Percentiles rank a stretch among this genome's conserved stretches.
Conservation (phyloP, 2,113 vertebrate genomes). For the Agapornis roseicollis region DNA sequence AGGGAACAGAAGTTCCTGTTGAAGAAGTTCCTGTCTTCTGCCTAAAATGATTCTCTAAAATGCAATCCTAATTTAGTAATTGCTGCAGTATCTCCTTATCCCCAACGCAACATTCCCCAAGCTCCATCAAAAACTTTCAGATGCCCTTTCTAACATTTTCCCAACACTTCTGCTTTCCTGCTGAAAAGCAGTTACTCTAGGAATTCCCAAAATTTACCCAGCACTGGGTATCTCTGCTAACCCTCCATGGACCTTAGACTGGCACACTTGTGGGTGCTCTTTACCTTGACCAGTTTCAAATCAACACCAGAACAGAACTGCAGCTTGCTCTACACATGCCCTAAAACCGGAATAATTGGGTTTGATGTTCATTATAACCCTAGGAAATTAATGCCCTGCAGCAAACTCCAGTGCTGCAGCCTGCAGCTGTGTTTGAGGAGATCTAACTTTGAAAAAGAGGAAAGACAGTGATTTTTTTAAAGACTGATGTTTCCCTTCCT, state of each 20-base stretch:
- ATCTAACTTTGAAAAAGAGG: background rate
- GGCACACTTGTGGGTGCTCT: background rate
- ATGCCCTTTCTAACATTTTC: background rate
- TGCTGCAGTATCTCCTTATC: background rate
- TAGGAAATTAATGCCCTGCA: background rate
- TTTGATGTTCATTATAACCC: background rate
- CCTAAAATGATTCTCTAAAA: background rate
- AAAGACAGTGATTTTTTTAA: background rate
- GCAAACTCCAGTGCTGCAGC: background rate
- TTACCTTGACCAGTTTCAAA: background rate
- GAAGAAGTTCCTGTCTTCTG: constrained; percentile 17
- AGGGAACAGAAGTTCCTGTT: constrained; percentile 31
- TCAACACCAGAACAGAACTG: background rate
- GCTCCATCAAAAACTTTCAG: background rate
- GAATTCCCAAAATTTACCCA: background rate
- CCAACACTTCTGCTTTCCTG: background rate
- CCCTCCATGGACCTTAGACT: background rate
- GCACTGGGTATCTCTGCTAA: background rate
- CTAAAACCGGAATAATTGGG: background rate
- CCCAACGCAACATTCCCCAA: background rate
- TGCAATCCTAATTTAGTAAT: background rate
- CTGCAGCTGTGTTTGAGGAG: constrained; percentile 38
- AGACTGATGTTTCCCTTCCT: constrained; percentile 16
- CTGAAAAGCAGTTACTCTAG: background rate
- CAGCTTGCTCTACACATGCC: background rate